Percentiles rank a stretch among this genome's conserved stretches.
These are phyloP conservation scores for Adineta ricciae DNA, from an alignment of 2,888 invertebrate genomes.

Conservation along the genomic window DNA sequence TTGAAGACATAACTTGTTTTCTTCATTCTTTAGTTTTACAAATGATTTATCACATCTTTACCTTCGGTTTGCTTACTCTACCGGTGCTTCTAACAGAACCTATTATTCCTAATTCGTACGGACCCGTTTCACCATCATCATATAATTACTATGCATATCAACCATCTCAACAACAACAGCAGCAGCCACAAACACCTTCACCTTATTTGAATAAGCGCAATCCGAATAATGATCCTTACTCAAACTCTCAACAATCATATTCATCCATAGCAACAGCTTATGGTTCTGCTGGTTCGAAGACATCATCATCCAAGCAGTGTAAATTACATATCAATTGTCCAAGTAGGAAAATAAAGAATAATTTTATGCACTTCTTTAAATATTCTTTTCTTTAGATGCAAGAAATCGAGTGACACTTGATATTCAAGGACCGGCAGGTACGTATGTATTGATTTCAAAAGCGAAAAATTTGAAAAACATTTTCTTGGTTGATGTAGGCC, in stretches of 20 bases:
- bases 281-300: background rate
- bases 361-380: background rate
- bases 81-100: background rate
- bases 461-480: background rate
- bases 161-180: background rate
- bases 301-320: background rate
- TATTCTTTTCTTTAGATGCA: background rate
- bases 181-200: background rate
- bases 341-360: background rate
- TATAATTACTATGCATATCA: background rate
- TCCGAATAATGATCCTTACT: background rate
- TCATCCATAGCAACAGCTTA: background rate
- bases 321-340: slow-evolving; percentile 9
- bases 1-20: background rate
- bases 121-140: too few species aligned
- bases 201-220: slow-evolving; percentile 18
- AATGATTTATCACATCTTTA: background rate
- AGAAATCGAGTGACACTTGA: slow-evolving; percentile 7
- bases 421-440: slow-evolving; percentile 13
- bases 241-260: background rate
- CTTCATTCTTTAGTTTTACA: background rate
- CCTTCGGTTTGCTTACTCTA: background rate
- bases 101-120: background rate
- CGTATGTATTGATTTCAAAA: background rate
- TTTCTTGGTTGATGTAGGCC: background rate